Evolutionary conservation across 2,113 vertebrate genomes (phyloP), one percentile per base, ranked within the genome.

Genomic region (Anser brachyrhynchus): DNA sequence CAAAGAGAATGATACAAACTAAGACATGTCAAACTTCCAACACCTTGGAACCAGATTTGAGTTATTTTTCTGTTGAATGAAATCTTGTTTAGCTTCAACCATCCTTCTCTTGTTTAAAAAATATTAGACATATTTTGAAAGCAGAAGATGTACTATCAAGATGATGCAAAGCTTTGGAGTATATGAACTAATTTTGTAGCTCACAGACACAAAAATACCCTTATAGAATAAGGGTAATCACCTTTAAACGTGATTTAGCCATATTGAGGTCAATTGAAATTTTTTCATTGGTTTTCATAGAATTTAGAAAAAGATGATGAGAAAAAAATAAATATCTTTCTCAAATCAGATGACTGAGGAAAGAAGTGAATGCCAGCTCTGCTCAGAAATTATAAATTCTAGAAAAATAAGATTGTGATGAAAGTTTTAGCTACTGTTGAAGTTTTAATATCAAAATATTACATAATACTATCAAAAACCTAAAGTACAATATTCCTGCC

Each of bases 221-320:
- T 82, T 87, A 72, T 25, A 59, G 11, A 84, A 64, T 62, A 49
- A 22, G 46, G 46, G 20, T 49, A 49, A 49, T 49, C 46, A 49
- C 20, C 46, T 21, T 49, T 49, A 49, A 49, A 11, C 4, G 43
- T 29, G 28, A 64, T 65, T 72, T 62, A 89, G 2, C 20, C 28
- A 37, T 0, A 0, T 31, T 25, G 44, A 88, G 1, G 0, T 52
- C 41, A 49, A 5, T 39, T 33, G 33, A 71, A 52, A 9, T 23
- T 82, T 78, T 84, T 79, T 29, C 10, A 44, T 28, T 77, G 33
- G 44, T 15, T 91, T 2, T 2, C 26, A 62, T 0, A 22, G 31
- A 78, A 73, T 61, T 69, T 58, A 70, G 21, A 77, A 13, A n/a
- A 91, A 77, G 58, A 9, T 2, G 58, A 22, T 52, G 41, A 41